Conservation (phyloP, 2,113 vertebrate genomes). For the Gopherus flavomarginatus region DNA sequence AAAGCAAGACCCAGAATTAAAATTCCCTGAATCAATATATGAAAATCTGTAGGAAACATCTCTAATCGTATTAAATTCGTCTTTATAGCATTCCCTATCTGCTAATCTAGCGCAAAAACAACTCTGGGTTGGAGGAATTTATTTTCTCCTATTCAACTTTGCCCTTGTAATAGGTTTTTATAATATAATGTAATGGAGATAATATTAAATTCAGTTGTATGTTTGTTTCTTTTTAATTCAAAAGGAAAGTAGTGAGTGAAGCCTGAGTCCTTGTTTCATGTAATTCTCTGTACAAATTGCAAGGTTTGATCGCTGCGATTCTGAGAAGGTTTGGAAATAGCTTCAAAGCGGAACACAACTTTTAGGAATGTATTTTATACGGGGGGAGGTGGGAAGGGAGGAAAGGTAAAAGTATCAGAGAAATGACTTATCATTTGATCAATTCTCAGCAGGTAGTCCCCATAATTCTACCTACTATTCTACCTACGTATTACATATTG, state of each 20-base stretch:
- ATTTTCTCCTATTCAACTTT: slow-evolving; percentile 73
- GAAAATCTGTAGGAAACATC: slow-evolving; percentile 87
- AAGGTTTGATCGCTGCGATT: neutral
- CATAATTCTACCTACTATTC: neutral
- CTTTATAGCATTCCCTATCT: slow-evolving; percentile 86
- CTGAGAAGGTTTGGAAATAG: neutral
- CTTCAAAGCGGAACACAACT: slow-evolving; percentile 5
- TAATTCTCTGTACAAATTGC: neutral
- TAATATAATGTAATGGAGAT: slow-evolving; percentile 27
- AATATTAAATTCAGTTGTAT: slow-evolving; percentile 33
- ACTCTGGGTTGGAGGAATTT: slow-evolving; percentile 78
- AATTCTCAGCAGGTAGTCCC: neutral
- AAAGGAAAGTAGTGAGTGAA: neutral
- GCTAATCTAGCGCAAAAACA: slow-evolving; percentile 89
- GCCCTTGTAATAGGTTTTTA: slow-evolving; percentile 50
- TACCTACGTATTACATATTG: neutral
- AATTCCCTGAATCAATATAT: slow-evolving; percentile 93
- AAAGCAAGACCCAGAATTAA: slow-evolving; percentile 88
- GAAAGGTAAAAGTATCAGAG: neutral
- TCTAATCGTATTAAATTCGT: slow-evolving; percentile 86
- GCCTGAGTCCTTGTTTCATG: neutral
- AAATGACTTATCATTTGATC: neutral
- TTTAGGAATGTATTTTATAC: neutral
- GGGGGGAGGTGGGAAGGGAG: neutral
- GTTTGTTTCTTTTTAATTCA: slow-evolving; percentile 48